Base-by-base conservation (phyloP, 53 echinoderm and acorn worm species). In the Echinometra lucunter region DNA sequence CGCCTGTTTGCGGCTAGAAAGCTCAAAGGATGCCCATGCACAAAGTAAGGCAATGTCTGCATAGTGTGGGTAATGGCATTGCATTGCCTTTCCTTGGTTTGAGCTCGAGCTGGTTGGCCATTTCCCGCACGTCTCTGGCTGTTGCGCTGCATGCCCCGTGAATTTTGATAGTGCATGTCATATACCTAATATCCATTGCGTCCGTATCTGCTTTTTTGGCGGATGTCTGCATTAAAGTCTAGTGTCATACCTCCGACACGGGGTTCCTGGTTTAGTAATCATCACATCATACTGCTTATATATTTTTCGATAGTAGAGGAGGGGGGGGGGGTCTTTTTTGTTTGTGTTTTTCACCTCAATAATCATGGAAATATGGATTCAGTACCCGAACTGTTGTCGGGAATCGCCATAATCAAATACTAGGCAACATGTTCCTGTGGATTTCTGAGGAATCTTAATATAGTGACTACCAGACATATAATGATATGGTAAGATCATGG, bases 11-110 rank as follows among this genome's bases (percentile, higher is more conserved):
- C 72, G 72, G 72, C 72, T 35, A 72, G 35, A 72, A 72, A 72
- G 72, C 72, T 72, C n/a, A 13, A 72, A 72, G 72, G 72, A 72
- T 72, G 72, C 35, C 72, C 72, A 72, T 72, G 72, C 72, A 72
- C 72, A 72, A 72, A 34, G 72, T 13, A 72, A 72, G 72, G 72
- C 72, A 32, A 16, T 72, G 72, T 13, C 16, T 72, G 35, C 15
- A 16, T 16, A 72, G 32, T 12, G 3, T 32, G 53, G 72, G 35
- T 72, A 72, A 72, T 72, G 72, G 16, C 72, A 35, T 72, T 35
- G 16, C 72, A 35, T 72, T 35, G 72, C 72, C 72, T 72, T 72
- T 72, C 72, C 72, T 35, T 72, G 28, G 34, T 70, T 30, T 70
- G 28, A 70, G 70, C 34, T 30, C 34, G 70, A 70, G 30, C 15